Evolutionary conservation across 2,113 vertebrate genomes (phyloP).

Genomic region (Alexandromys fortis): DNA sequence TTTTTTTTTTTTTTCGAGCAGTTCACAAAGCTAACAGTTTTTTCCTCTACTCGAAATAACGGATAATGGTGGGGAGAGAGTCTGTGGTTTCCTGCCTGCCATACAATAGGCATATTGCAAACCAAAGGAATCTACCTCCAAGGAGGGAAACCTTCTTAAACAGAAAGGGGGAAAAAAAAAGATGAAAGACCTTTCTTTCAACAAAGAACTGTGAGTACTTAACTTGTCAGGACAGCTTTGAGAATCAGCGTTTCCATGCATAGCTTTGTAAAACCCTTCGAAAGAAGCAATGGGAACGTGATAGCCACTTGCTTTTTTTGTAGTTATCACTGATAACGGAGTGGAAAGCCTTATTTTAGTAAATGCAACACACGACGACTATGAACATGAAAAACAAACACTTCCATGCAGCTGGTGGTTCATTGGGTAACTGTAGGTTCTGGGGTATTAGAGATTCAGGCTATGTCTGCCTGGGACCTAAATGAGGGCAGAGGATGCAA

Average conservation of each 20-base stretch:
- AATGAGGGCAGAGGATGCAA: constrained; percentile 44
- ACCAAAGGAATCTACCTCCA: constrained; percentile 60
- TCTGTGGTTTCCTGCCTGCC: constrained; percentile 48
- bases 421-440: constrained; percentile 40
- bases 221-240: constrained; percentile 79
- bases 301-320: constrained; percentile 63
- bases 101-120: constrained; percentile 43
- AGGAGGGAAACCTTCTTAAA: constrained; percentile 71
- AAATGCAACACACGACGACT: constrained; percentile 61
- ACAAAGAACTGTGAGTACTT: constrained; percentile 76
- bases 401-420: constrained; percentile 61
- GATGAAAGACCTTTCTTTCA: constrained; percentile 72
- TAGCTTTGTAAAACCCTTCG: constrained; percentile 71
- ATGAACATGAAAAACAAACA: constrained; percentile 69
- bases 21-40: constrained; percentile 22
- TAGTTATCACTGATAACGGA: constrained; percentile 71
- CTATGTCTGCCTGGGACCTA: constrained; percentile 50
- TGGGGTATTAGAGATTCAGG: constrained; percentile 54
- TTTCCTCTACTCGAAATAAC: constrained; percentile 41
- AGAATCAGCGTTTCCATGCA: constrained; percentile 73
- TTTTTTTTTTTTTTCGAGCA: too few relatives aligned
- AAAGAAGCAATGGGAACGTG: constrained; percentile 69
- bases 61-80: neutral
- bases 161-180: constrained; percentile 44
- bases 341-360: constrained; percentile 70